A percentile compares a stretch with the other conserved stretches of the same genome.
Evolutionary conservation across 2,113 vertebrate species (phyloP).

Genomic region (Cichladusa arquata): DNA sequence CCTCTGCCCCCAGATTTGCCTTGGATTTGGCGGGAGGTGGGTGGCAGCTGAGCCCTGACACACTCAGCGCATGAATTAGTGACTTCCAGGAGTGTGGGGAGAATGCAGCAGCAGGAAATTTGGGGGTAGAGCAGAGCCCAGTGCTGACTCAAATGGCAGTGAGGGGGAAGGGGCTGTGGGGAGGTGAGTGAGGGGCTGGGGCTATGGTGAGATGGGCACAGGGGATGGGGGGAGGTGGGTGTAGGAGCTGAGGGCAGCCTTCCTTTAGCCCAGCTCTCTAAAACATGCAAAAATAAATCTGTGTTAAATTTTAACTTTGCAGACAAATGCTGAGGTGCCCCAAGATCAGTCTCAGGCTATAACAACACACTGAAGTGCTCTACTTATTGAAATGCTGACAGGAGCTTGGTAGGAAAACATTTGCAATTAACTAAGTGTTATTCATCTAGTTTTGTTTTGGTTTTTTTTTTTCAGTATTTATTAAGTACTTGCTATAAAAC

Average conservation of each 20-base stretch:
- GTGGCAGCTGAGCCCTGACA: not conserved
- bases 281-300: rapidly evolving
- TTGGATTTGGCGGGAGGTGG: rapidly evolving
- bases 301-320: not conserved
- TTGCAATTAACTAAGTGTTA: not conserved
- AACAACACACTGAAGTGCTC: not conserved
- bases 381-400: not conserved
- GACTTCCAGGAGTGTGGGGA: not conserved
- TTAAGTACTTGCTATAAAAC: not conserved
- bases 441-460: rapidly evolving
- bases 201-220: too few species aligned
- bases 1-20: not conserved
- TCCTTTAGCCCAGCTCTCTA: too few species aligned
- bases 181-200: not conserved
- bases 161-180: not conserved
- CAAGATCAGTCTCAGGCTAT: not conserved
- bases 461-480: not conserved
- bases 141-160: rapidly evolving
- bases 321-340: not conserved
- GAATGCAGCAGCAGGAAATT: too few species aligned
- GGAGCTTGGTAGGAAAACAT: not conserved
- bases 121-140: not conserved
- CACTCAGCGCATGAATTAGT: not conserved
- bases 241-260: rapidly evolving
- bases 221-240: not conserved